phyloP scores from a whole-genome alignment of 2,797 vertebrate species.

The Tenualosa thibaudeaui region DNA sequence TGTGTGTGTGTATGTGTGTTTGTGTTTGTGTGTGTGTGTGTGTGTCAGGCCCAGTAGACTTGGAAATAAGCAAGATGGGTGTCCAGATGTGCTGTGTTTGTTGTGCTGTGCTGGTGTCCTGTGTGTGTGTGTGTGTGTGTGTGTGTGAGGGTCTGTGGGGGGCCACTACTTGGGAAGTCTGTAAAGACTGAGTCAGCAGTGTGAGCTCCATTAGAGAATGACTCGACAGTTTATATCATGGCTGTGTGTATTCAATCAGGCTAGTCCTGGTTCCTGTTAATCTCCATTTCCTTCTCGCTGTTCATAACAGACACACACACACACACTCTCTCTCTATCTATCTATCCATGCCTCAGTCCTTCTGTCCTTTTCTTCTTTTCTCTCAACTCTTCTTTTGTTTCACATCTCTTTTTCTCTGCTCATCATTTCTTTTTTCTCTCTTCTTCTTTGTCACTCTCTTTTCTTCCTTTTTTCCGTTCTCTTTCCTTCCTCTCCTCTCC shows the following conservation, averaged over 20 bases:
- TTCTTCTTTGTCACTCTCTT: no score
- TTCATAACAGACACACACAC: no score
- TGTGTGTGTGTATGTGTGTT: no score
- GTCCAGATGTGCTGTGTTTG: background rate
- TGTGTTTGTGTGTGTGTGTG: background rate
- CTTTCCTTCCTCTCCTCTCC: no score
- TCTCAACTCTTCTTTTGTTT: no score
- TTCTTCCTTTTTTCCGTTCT: no score
- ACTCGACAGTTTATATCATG: conserved; percentile 20
- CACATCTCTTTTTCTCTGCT: no score
- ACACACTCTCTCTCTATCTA: no score
- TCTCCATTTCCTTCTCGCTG: conserved; percentile 37
- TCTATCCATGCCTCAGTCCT: background rate
- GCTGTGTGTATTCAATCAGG: no score
- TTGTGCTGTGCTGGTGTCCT: background rate
- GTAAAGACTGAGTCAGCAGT: background rate
- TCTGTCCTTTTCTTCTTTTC: background rate
- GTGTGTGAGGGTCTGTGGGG: no score
- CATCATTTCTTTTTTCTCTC: background rate
- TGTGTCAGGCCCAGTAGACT: background rate
- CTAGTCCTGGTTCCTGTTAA: no score
- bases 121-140: background rate
- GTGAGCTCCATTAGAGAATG: conserved; percentile 55
- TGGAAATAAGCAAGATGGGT: background rate
- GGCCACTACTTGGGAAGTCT: background rate